Evolutionary conservation across 92 coral and sea anemone species (phyloP).

Genomic region (Scolanthus callimorphus): DNA sequence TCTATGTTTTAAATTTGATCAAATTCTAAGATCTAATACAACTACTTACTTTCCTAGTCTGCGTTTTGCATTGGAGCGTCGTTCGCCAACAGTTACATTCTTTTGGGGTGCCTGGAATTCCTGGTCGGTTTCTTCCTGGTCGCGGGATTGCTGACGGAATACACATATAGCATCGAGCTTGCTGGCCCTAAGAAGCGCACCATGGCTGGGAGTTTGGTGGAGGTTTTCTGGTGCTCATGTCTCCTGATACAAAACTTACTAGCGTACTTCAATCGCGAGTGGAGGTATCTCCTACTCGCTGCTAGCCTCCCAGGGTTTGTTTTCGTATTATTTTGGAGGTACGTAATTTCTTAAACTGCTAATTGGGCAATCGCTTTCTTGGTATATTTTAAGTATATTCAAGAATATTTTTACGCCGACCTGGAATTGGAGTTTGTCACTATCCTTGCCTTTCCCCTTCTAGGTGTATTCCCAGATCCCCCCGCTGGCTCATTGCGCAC

Average conservation of each 20-base stretch:
- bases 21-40: neutral
- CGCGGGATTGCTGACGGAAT: conserved; percentile 21
- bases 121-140: conserved; percentile 22
- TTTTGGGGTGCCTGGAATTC: conserved; percentile 19
- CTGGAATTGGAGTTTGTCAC: neutral
- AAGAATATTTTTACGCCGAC: neutral
- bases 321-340: conserved; percentile 37
- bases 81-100: conserved; percentile 15
- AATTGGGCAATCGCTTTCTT: too few relatives aligned
- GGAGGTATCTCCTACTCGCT: conserved; percentile 26
- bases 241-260: conserved; percentile 10
- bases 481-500: conserved; percentile 23
- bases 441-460: neutral
- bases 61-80: conserved; percentile 14
- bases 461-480: conserved; percentile 12
- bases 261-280: conserved; percentile 29
- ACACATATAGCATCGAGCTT: conserved; percentile 30
- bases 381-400: too few relatives aligned
- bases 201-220: conserved; percentile 4
- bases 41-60: conserved; percentile 11
- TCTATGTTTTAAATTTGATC: too few relatives aligned
- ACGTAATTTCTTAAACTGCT: conserved; percentile 8
- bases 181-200: conserved; percentile 31
- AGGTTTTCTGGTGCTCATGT: conserved; percentile 14
- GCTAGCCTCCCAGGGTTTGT: conserved; percentile 24